Evolutionary conservation across 2,888 invertebrate species (phyloP).

Genomic region (Lordiphosa andalusiaca): DNA sequence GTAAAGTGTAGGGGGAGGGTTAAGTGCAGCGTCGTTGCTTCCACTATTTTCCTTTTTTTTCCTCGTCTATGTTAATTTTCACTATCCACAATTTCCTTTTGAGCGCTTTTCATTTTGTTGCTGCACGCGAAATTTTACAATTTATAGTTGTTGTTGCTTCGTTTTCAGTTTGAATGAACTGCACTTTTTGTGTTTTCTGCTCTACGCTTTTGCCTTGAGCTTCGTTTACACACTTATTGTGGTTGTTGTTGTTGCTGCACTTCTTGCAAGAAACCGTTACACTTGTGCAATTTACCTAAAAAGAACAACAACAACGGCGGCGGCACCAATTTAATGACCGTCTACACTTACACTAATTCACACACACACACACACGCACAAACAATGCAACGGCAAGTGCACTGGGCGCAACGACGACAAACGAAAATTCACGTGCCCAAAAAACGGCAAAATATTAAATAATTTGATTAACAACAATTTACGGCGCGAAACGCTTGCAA

Average conservation of each 20-base stretch:
- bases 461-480: too few relatives aligned
- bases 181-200: slow-evolving; percentile 45
- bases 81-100: slow-evolving; percentile 38
- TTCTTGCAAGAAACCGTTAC: slow-evolving; percentile 68
- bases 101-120: slow-evolving; percentile 36
- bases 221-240: slow-evolving; percentile 62
- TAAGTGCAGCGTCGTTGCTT: slow-evolving; percentile 33
- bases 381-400: slow-evolving; percentile 31
- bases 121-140: slow-evolving; percentile 38
- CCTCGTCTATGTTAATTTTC: slow-evolving; percentile 63
- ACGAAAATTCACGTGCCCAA: slow-evolving; percentile 61
- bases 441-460: slow-evolving; percentile 6
- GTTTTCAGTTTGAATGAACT: slow-evolving; percentile 71
- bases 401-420: slow-evolving; percentile 42
- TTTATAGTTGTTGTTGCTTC: slow-evolving; percentile 38
- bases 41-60: slow-evolving; percentile 43
- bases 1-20: slow-evolving; percentile 18
- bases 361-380: slow-evolving; percentile 25
- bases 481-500: too few relatives aligned
- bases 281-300: slow-evolving; percentile 74
- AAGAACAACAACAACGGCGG: slow-evolving; percentile 45
- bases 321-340: slow-evolving; percentile 44
- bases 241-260: slow-evolving; percentile 47
- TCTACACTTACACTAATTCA: slow-evolving; percentile 57
- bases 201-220: slow-evolving; percentile 47